Evolutionary conservation across 2,888 invertebrate genomes (phyloP), one percentile per base, ranked within the genome.

Genomic region (Embidobia sp.): DNA sequence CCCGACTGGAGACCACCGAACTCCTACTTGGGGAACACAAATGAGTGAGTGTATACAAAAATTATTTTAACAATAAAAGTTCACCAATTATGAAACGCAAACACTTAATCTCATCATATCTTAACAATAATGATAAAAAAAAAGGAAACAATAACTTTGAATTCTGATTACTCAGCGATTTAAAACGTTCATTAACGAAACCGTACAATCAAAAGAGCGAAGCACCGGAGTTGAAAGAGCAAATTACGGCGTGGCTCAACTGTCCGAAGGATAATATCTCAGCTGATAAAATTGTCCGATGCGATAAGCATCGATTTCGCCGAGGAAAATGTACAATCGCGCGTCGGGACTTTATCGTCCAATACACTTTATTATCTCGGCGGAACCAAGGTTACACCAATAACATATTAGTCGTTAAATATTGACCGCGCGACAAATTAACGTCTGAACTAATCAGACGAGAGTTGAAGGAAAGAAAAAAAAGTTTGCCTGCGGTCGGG

Each of bases 301-400:
- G 11, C 49, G 63, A 64, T 64, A 44, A 57, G 1, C 59, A 35
- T 44, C 59, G 46, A 57, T 57, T 31, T 15, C 26, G 22, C n/a
- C 29, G 13, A 19, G 26, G 29, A 55, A 55, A 53, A 46, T 27
- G 22, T 31, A 46, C 37, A 46, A 48, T 16, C 61, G 8, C 16
- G 16, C 22, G 48, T 29, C 10, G 18, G 8, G 10, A 8, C 11
- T 35, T 67, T 57, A 67, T 57, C 67, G 67, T 67, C 67, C 57
- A 49, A 67, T 57, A 67, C 67, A 48, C 57, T 69, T 42, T 31
- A 49, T 57, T 69, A 59, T 69, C 57, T 49, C 10, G 46, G n/a
- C 6, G 16, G 35, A 64, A 42, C 31, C 44, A 51, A 51, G 64
- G 51, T 53, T 33, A 53, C 26, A 10, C 33, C 46, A 22, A 49